A percentile compares a stretch with the other conserved stretches of the same genome.
phyloP scores from a whole-genome alignment of 2,113 vertebrate genomes.

The Nibea coibor region DNA sequence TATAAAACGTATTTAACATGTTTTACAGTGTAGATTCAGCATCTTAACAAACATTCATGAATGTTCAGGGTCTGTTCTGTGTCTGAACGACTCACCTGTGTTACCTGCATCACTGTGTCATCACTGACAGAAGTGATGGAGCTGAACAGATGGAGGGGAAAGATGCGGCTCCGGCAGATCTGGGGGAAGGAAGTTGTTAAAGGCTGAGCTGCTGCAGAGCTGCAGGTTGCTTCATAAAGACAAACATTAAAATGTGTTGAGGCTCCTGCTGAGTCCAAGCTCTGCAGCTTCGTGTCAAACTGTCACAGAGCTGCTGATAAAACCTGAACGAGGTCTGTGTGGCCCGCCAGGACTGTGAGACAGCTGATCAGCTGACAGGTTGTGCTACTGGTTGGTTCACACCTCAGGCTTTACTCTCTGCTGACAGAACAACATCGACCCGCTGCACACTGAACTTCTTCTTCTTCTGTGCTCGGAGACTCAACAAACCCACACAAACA shows the following conservation, averaged over 20 bases:
- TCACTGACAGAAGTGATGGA: too few species aligned
- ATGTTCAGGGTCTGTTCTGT: too few species aligned
- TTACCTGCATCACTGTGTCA: too few species aligned
- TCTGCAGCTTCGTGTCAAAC: conserved; percentile 9
- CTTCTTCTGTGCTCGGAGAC: too few species aligned
- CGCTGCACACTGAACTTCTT: neutral
- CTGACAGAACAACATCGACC: neutral
- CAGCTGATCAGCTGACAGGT: neutral
- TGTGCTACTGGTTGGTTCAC: neutral
- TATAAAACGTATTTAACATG: too few species aligned
- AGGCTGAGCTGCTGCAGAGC: neutral
- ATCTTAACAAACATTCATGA: too few species aligned
- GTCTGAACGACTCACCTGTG: too few species aligned
- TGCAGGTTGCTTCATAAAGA: conserved; percentile 18
- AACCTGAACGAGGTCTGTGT: neutral
- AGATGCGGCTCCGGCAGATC: too few species aligned
- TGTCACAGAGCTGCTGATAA: neutral
- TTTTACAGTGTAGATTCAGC: too few species aligned
- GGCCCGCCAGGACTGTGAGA: neutral
- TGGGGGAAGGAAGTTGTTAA: neutral
- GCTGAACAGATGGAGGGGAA: too few species aligned
- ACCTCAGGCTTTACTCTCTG: neutral
- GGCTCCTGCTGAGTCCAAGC: neutral
- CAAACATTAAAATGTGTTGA: conserved; percentile 9
- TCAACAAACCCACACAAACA: neutral